These are phyloP conservation scores for Promerops cafer DNA, from an alignment of 2,113 vertebrate genomes.

Conservation along the genomic window DNA sequence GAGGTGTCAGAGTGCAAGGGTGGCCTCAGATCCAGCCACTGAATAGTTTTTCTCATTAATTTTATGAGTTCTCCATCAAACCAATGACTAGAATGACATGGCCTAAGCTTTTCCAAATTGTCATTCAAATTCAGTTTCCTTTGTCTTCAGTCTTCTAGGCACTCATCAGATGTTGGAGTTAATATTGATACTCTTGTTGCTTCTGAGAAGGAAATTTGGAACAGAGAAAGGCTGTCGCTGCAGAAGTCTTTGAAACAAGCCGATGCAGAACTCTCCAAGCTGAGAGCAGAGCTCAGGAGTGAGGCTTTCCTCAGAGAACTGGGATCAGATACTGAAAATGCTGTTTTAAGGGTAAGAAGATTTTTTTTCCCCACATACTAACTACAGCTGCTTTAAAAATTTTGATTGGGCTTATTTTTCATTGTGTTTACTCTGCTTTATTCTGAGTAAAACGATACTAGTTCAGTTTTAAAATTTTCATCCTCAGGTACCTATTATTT, in stretches of 20 bases:
- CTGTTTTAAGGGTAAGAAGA: constrained; percentile 80
- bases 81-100: neutral
- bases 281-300: constrained; percentile 81
- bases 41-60: neutral
- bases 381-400: neutral
- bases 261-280: constrained; percentile 80
- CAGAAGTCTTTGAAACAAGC: constrained; percentile 83
- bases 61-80: neutral
- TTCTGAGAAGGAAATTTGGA: constrained; percentile 85
- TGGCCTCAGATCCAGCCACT: neutral
- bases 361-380: neutral
- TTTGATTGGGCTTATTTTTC: neutral
- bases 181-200: constrained; percentile 70
- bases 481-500: neutral
- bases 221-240: constrained; percentile 77
- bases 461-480: neutral
- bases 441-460: neutral
- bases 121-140: neutral
- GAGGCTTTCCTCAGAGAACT: constrained; percentile 80
- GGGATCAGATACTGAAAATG: constrained; percentile 79
- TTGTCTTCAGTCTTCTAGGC: constrained; percentile 69
- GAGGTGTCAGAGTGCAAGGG: neutral
- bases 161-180: constrained; percentile 36
- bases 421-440: neutral
- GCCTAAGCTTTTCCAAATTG: neutral